A percentile compares a stretch with the other conserved stretches of the same genome.
These are phyloP conservation scores for Atherinosoma microstoma DNA, from an alignment of 2,797 vertebrate species.

Conservation along the genomic window DNA sequence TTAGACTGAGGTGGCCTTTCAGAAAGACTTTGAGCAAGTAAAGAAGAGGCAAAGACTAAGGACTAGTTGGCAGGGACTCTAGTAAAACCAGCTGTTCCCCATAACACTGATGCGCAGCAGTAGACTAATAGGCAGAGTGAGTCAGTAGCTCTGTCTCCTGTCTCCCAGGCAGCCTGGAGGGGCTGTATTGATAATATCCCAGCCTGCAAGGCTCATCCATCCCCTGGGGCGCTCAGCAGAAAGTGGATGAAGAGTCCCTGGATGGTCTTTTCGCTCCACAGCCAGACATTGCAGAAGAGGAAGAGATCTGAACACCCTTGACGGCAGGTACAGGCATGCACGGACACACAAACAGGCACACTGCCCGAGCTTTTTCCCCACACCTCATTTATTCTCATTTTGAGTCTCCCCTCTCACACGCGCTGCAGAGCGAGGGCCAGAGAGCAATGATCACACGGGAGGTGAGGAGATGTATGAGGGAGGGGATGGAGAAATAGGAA, in stretches of 20 bases:
- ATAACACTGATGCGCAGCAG: conserved; percentile 74
- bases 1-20: conserved; percentile 27
- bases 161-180: conserved; percentile 84
- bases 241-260: conserved; percentile 80
- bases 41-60: conserved; percentile 46
- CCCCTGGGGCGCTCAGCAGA: conserved; percentile 74
- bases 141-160: conserved; percentile 77
- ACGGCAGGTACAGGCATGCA: conserved; percentile 56
- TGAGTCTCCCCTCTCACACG: conserved; percentile 60
- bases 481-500: conserved; percentile 36
- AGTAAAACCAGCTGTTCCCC: conserved; percentile 74
- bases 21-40: conserved; percentile 44
- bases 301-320: conserved; percentile 58
- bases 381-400: conserved; percentile 82
- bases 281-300: conserved; percentile 55
- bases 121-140: conserved; percentile 82
- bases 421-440: conserved; percentile 63
- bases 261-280: conserved; percentile 76
- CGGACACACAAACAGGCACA: conserved; percentile 43
- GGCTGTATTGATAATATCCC: conserved; percentile 84
- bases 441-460: conserved; percentile 73
- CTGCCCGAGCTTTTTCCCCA: conserved; percentile 54
- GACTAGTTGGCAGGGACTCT: conserved; percentile 64
- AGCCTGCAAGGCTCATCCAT: conserved; percentile 81
- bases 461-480: conserved; percentile 50